Base-by-base conservation (phyloP, 1,140 invertebrate species). In the Drosophila sulfurigaster region DNA sequence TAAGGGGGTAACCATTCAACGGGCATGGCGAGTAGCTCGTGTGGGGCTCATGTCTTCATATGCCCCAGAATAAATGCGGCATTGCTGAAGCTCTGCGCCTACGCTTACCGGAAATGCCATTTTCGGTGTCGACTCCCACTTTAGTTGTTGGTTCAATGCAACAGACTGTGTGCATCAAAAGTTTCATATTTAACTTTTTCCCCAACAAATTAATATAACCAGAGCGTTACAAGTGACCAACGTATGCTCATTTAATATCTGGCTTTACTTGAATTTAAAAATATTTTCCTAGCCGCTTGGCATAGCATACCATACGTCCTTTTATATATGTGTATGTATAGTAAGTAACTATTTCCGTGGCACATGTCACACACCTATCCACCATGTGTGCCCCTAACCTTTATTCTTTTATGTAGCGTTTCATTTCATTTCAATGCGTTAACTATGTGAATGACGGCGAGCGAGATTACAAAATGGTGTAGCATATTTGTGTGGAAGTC, bases 91-190 rank as follows among this genome's bases (percentile, higher is more conserved):
- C 83, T 88, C 80, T 57, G 79, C 63, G 64, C 30, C 54, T 56
- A 28, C 59, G 38, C 48, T 41, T 68, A 87, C 83, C 79, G 83
- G 83, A 88, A 88, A 88, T 83, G 74, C 71, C 67, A 89, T 86
- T 82, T 86, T 87, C 48, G 68, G 68, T 60, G 41, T 51, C 13
- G 30, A 49, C 67, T 73, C 72, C 68, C 70, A 63, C 56, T 69
- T 60, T 52, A 6, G 30, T 52, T 82, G 68, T 72, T 82, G 80
- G 83, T 77, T 88, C 80, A 78, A 80, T 83, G 75, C 35, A 20
- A 20, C 48, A 45, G 41, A 41, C 54, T 32, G 43, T 32, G 43
- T 45, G 70, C 20, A 7, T 25, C 35, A 10, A 38, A 38, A 38
- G 35, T 38, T 38, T 38, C 35, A 10, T 38, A 10, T 38, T 32